Conservation (phyloP, 2,113 vertebrate species). For the Oceanodroma tethys region DNA sequence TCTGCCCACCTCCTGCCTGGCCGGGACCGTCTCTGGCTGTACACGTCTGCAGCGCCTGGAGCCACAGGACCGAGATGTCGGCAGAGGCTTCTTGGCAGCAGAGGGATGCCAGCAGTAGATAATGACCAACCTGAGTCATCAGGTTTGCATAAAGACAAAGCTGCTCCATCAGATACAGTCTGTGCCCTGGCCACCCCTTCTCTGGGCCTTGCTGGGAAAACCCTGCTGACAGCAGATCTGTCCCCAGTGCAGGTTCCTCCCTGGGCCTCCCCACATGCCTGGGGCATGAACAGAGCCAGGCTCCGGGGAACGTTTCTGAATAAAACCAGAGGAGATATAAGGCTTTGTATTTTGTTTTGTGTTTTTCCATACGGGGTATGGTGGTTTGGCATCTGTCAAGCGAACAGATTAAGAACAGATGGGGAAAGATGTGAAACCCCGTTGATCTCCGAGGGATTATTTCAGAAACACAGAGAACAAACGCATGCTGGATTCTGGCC, state of each 20-base stretch:
- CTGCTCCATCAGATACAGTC: neutral
- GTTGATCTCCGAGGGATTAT: constrained; percentile 40
- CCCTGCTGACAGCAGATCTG: neutral
- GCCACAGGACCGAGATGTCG: neutral
- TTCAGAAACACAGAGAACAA: constrained; percentile 29
- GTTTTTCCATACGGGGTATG: constrained; percentile 29
- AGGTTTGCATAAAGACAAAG: neutral
- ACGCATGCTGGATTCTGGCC: neutral
- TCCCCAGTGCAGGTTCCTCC: neutral
- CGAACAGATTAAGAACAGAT: constrained; percentile 59
- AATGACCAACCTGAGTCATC: neutral
- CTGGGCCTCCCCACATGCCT: neutral
- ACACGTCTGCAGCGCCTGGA: neutral
- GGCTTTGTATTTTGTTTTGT: constrained; percentile 36
- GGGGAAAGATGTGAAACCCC: constrained; percentile 50
- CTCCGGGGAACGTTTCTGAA: neutral
- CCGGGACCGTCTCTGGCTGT: neutral
- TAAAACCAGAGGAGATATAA: neutral
- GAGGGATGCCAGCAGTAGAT: neutral
- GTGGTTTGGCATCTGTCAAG: constrained; percentile 57
- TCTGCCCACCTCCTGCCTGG: neutral
- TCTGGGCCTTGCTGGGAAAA: neutral
- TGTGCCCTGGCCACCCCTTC: neutral
- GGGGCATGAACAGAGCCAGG: neutral
- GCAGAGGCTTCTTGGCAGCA: neutral